Evolutionary conservation across 2,113 vertebrate species (phyloP), one percentile per base, ranked within the genome.

Genomic region (Sterrhoptilus dennistouni): DNA sequence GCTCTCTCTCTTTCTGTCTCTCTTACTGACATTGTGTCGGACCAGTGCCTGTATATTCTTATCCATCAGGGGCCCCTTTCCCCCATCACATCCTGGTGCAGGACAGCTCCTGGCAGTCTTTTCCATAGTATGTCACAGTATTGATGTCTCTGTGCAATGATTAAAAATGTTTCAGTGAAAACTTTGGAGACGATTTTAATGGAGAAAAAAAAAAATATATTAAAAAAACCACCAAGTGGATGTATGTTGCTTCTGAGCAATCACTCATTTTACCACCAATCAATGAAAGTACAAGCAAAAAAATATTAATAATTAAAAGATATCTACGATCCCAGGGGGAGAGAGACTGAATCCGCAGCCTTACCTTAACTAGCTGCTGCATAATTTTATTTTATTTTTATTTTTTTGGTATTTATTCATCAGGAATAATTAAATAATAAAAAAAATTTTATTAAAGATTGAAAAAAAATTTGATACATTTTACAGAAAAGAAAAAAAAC

Each of bases 371-470:
- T 97, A 98, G 98, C 98, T 98, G 98, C 98, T 98, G 97, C 98
- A 98, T 98, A 97, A 97, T 94, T 97, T 97, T 97, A 97, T 96
- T 98, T 98, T 98, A 98, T 99, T 98, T 96, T 98, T 98, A 97
- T 98, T 98, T 97, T 98, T 98, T 98, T 98, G 98, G 98, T 98
- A 99, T 99, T 99, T 99, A 98, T 99, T 99, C 98, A 98, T 98
- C 98, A 98, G 98, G 98, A 98, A 96, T 92, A 97, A 98, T 98
- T 96, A 97, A 98, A 98, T 97, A 98, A 97, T 93, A 57, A 54
- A 81, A 74, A 97, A 97, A 98, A 95, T 98, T 99, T 99, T 98
- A 99, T 99, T 98, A 98, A 98, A 99, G 98, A 98, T 99, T 98
- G 98, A 99, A 96, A 94, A 98, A 56, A 90, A 70, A 84, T 99